Evolutionary conservation across 2,113 vertebrate genomes (phyloP).

Genomic region (Brachyhypopomus gauderio): DNA sequence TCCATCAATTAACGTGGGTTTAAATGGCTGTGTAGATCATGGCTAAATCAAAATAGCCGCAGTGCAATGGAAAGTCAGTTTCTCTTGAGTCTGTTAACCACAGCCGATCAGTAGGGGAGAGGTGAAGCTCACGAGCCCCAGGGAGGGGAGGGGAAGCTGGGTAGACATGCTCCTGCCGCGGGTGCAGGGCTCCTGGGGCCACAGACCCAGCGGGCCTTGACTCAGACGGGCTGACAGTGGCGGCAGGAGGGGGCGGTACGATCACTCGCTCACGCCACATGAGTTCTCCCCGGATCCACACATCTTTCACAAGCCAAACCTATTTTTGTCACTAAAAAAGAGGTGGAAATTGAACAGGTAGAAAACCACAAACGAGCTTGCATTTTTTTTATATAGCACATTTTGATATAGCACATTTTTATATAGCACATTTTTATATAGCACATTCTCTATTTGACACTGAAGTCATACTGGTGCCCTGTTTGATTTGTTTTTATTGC

Average conservation of each 20-base stretch:
- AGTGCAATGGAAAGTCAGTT: too few relatives aligned
- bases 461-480: too few relatives aligned
- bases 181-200: conserved; percentile 27
- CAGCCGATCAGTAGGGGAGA: too few relatives aligned
- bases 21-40: too few relatives aligned
- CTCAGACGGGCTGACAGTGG: background rate
- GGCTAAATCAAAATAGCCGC: too few relatives aligned
- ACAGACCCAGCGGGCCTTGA: conserved; percentile 17
- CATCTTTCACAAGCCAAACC: background rate
- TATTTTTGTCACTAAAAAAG: background rate
- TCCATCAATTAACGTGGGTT: background rate
- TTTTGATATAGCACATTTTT: too few relatives aligned
- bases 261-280: conserved; percentile 19
- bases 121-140: too few relatives aligned
- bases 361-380: background rate
- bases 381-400: too few relatives aligned
- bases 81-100: too few relatives aligned
- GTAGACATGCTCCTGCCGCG: background rate
- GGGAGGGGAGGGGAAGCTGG: background rate
- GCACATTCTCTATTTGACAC: too few relatives aligned
- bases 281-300: background rate
- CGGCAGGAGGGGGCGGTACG: background rate
- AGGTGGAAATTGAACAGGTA: background rate
- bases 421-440: too few relatives aligned
- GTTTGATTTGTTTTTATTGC: too few relatives aligned